phyloP scores from a whole-genome alignment of 1,140 invertebrate species.

The Drosophila ogumai region DNA sequence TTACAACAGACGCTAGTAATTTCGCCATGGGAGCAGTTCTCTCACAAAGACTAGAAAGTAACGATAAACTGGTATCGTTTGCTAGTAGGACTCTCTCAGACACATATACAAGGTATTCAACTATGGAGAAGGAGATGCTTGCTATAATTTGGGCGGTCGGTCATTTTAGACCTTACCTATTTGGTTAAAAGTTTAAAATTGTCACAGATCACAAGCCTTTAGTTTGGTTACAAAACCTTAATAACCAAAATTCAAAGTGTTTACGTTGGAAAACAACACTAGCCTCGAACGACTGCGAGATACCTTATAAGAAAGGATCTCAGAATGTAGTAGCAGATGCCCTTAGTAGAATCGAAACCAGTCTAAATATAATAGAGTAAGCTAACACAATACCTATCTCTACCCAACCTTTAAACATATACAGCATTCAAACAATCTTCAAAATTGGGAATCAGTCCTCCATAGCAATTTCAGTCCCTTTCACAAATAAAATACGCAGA shows the following conservation, averaged over 20 bases:
- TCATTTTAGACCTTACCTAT: too few species aligned
- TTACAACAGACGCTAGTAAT: conserved; percentile 3
- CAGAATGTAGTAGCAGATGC: neutral
- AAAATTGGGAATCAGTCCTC: neutral
- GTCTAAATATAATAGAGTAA: neutral
- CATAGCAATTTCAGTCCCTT: neutral
- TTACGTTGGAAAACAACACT: neutral
- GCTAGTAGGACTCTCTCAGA: too few species aligned
- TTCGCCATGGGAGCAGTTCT: too few species aligned
- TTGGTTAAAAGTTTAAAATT: too few species aligned
- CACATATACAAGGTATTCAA: too few species aligned
- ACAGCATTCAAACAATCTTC: neutral
- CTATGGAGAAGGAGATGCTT: too few species aligned
- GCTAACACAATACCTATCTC: neutral
- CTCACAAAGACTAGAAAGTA: too few species aligned
- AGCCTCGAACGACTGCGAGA: neutral
- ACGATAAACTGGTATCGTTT: too few species aligned
- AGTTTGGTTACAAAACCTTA: neutral
- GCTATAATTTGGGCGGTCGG: too few species aligned
- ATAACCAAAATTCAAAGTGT: neutral
- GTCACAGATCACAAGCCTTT: too few species aligned
- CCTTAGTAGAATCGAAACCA: neutral
- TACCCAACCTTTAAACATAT: neutral
- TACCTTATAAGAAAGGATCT: neutral
- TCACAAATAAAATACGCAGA: neutral